Evolutionary conservation across 2,797 vertebrate genomes (phyloP).

Genomic region (Sebastes reedi): DNA sequence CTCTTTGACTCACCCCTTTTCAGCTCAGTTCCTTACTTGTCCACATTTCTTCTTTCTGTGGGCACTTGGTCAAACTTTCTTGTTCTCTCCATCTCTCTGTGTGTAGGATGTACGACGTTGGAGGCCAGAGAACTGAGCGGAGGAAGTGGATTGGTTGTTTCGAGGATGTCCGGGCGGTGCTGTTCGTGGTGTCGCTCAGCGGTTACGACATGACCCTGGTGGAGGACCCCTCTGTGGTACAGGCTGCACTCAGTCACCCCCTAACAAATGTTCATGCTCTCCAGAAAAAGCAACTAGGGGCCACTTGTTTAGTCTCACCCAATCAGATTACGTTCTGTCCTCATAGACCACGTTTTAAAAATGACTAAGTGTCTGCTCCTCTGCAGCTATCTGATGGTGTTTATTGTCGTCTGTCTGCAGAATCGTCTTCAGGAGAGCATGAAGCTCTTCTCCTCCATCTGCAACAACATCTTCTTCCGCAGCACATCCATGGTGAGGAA

Average conservation of each 20-base stretch:
- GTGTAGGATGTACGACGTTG: conserved; percentile 82
- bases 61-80: background rate
- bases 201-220: conserved; percentile 85
- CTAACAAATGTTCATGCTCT: background rate
- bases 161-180: conserved; percentile 81
- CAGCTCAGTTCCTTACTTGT: background rate
- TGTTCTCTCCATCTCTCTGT: background rate
- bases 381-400: background rate
- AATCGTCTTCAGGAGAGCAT: conserved; percentile 85
- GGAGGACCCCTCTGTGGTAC: conserved; percentile 81
- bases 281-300: background rate
- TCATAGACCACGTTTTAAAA: background rate
- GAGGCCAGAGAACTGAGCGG: conserved; percentile 83
- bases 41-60: background rate
- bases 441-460: conserved; percentile 84
- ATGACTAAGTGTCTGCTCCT: background rate
- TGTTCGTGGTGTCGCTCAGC: conserved; percentile 84
- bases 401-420: conserved; percentile 56
- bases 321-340: background rate
- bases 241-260: background rate
- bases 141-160: conserved; percentile 86
- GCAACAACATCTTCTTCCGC: conserved; percentile 85
- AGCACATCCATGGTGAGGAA: conserved; percentile 82
- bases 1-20: background rate
- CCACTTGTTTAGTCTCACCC: background rate